A percentile compares a stretch with the other conserved stretches of the same genome.
Evolutionary conservation across 2,113 vertebrate genomes (phyloP).

Genomic region (Leuciscus idus): DNA sequence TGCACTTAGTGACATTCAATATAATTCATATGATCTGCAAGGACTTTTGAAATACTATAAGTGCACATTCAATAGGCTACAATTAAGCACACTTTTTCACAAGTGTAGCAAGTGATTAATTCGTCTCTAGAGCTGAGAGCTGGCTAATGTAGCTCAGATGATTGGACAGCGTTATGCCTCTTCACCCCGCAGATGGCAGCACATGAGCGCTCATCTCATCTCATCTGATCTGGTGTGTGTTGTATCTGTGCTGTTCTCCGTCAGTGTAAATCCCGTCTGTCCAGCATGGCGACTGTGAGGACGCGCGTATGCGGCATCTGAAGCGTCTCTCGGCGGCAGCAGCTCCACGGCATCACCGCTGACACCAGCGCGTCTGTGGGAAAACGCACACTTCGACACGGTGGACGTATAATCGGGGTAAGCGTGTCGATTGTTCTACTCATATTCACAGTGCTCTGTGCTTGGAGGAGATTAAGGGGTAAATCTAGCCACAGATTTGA

Average conservation of each 20-base stretch:
- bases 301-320: background rate
- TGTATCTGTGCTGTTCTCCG: background rate
- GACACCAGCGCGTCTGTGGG: background rate
- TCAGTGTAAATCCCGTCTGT: background rate
- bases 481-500: constrained; percentile 34
- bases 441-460: background rate
- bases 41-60: no score
- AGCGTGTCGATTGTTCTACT: background rate
- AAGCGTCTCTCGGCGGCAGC: constrained; percentile 3
- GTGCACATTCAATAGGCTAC: no score
- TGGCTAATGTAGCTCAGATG: background rate
- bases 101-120: background rate
- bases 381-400: background rate
- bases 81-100: no score
- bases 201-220: background rate
- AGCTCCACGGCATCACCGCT: background rate
- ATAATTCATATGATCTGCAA: no score
- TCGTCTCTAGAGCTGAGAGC: background rate
- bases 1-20: no score
- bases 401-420: constrained; percentile 7
- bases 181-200: constrained; percentile 28
- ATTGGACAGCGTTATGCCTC: background rate
- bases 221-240: background rate
- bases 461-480: constrained; percentile 27
- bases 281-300: constrained; percentile 21